Base-by-base conservation (phyloP, 2,888 invertebrate genomes). In the Idaea biselata region DNA sequence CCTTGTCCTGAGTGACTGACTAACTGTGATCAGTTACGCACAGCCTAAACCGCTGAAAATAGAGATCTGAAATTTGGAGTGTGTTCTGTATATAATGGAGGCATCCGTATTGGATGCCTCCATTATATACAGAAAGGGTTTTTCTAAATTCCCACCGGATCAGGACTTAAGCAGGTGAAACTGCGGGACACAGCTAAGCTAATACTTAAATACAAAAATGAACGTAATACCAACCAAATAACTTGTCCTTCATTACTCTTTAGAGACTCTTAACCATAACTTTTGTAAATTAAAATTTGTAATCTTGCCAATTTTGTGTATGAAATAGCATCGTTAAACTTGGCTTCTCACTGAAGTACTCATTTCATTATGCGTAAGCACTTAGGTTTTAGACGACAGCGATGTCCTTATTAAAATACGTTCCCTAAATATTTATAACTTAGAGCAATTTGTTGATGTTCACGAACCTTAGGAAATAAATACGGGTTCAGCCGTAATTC, bases 211-310 rank as follows among this genome's bases (percentile, higher is more conserved):
- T n/a, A n/a, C n/a, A 44, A 14, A 44, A 44, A 44, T 44, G 5
- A 44, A 44, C 44, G 6, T 44, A 44, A 44, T 44, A 44, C 11
- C 11, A 44, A 44, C 44, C 44, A 14, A 44, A 14, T 1, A 14
- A 44, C 44, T 44, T 44, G 44, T 11, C 44, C 11, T 44, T 44
- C 11, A 44, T 44, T 44, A 44, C 11, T 44, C 44, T 11, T 44
- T 14, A 5, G 32, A 11, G 44, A 44, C 44, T 44, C 44, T 44
- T 44, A 44, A 11, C 44, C 44, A 44, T 44, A 44, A 44, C 44
- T 44, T 44, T 44, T 44, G 44, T 44, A 44, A 44, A 44, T 44
- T 44, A 44, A 44, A 44, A 44, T 44, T 44, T 44, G 44, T 44
- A 44, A 44, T 44, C 44, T 44, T 44, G 44, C 44, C 44, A 44